phyloP scores from a whole-genome alignment of 2,888 invertebrate species.

The Pristionchus entomophagus region DNA sequence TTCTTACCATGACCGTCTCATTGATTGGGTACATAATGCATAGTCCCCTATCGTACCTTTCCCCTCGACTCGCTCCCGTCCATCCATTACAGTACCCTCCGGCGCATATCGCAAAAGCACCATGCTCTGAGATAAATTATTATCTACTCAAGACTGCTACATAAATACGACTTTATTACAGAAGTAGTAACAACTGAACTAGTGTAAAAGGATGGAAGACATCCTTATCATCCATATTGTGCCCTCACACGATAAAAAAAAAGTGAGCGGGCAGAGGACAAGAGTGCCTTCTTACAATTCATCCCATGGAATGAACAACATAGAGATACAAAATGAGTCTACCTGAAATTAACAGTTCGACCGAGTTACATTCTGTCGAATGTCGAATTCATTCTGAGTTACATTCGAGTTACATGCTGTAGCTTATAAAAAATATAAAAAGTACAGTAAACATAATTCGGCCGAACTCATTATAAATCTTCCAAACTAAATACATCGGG shows the following conservation, averaged over 20 bases:
- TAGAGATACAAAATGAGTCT: neutral
- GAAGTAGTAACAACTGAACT: neutral
- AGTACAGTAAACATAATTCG: neutral
- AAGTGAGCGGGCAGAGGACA: neutral
- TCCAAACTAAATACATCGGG: neutral
- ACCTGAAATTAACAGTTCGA: neutral
- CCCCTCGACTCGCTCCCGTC: neutral
- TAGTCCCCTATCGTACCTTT: neutral
- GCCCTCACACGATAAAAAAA: neutral
- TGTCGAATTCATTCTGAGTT: neutral
- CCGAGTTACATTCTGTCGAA: neutral
- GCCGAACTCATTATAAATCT: neutral
- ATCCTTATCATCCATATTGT: neutral
- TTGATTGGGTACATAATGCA: neutral
- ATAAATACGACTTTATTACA: neutral
- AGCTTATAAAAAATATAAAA: neutral
- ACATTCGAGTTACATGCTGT: too few relatives aligned
- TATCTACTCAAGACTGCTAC: neutral
- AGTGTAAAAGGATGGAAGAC: neutral
- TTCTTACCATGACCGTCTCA: conserved; percentile 16
- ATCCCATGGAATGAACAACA: neutral
- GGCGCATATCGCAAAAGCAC: conserved; percentile 16
- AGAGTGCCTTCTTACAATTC: neutral
- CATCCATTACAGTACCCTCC: conserved; percentile 17
- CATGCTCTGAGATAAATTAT: conserved; percentile 38